A percentile compares a stretch with the other conserved stretches of the same genome.
These are phyloP conservation scores for Sipunculus nudus DNA, from an alignment of 2,888 invertebrate genomes.

Conservation along the genomic window DNA sequence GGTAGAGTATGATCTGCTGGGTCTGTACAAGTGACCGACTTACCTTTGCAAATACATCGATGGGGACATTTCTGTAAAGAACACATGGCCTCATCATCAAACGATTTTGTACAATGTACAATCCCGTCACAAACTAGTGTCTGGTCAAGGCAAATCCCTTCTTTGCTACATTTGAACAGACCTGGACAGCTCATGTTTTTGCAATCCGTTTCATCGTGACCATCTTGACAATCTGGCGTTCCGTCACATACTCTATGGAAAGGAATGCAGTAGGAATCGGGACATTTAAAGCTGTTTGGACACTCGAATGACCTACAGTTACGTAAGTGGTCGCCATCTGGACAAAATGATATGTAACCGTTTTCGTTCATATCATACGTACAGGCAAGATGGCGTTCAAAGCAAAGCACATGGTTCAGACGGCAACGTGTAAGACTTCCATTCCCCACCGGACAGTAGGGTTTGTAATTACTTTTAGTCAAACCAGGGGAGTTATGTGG, in stretches of 20 bases:
- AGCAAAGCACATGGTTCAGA: too few relatives aligned
- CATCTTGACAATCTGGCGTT: background rate
- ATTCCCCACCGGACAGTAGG: too few relatives aligned
- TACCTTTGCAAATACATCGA: background rate
- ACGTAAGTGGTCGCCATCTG: background rate
- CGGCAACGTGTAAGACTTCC: too few relatives aligned
- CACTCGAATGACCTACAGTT: background rate
- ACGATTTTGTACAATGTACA: background rate
- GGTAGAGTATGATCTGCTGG: too few relatives aligned
- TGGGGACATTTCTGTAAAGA: background rate
- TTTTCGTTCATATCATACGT: background rate
- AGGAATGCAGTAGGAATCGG: background rate
- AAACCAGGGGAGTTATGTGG: too few relatives aligned
- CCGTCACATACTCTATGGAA: background rate
- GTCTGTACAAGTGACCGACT: too few relatives aligned
- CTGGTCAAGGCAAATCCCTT: background rate
- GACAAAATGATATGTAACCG: background rate
- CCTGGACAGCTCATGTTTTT: background rate
- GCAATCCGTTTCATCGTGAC: background rate
- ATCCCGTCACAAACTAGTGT: background rate
- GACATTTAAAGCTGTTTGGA: background rate
- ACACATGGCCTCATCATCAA: background rate
- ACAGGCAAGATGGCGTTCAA: background rate
- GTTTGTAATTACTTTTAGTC: too few relatives aligned
- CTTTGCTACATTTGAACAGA: background rate